Evolutionary conservation across 2,888 invertebrate genomes (phyloP).

Genomic region (Meiosimyza platycephala): DNA sequence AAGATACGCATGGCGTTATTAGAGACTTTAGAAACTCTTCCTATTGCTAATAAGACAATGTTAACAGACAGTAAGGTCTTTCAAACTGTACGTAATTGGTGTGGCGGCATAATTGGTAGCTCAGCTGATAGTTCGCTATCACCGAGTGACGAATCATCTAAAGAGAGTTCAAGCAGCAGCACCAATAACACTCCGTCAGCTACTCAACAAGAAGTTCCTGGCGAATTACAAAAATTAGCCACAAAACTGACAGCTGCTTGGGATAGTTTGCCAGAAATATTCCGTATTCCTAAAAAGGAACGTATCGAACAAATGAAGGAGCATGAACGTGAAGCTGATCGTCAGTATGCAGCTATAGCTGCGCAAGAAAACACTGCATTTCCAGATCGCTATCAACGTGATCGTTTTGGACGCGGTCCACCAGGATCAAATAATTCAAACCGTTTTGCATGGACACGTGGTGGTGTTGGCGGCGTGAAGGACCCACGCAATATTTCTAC

Average conservation of each 20-base stretch:
- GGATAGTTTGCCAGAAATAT: conserved; percentile 70
- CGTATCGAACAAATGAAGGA: conserved; percentile 95
- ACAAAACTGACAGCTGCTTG: conserved; percentile 56
- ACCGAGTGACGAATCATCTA: conserved; percentile 47
- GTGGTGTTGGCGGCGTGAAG: conserved; percentile 34
- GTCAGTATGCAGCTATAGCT: conserved; percentile 60
- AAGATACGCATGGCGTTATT: conserved; percentile 77
- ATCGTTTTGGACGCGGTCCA: conserved; percentile 48
- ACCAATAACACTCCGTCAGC: conserved; percentile 36
- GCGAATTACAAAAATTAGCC: conserved; percentile 56
- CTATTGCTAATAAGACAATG: conserved; percentile 93
- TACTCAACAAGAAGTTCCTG: conserved; percentile 32
- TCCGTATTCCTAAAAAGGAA: conserved; percentile 94
- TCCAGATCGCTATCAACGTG: conserved; percentile 46
- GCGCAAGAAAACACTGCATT: conserved; percentile 30
- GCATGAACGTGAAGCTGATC: conserved; percentile 91
- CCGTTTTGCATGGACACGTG: conserved; percentile 24
- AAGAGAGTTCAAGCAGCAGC: conserved; percentile 44
- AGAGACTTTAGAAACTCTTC: conserved; percentile 84
- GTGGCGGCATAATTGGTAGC: conserved; percentile 46
- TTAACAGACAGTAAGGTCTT: conserved; percentile 92
- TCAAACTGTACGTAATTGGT: conserved; percentile 87
- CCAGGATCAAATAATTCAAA: conserved; percentile 7
- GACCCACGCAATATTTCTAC: conserved; percentile 41
- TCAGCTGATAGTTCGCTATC: conserved; percentile 35